Conservation (phyloP, 2,113 vertebrate species). For the Cyanoderma ruficeps region DNA sequence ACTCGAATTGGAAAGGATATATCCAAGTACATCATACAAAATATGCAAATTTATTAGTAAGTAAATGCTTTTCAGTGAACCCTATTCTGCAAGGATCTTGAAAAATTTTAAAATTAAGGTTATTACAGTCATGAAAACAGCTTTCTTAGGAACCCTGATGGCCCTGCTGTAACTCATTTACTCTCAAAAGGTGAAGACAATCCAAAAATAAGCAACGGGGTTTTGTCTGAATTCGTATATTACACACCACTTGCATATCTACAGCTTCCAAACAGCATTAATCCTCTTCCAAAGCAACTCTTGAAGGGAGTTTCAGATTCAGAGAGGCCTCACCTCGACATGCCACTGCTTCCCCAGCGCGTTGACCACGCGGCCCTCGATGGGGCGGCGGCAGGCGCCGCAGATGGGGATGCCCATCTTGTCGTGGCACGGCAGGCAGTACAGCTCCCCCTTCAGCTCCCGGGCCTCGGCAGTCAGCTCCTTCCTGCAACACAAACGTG, state of each 20-base stretch:
- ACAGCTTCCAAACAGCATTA: background rate
- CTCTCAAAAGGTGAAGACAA: background rate
- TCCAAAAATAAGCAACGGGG: fast-evolving
- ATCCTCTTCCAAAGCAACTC: background rate
- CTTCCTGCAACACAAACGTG: constrained; percentile 63
- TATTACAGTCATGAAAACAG: background rate
- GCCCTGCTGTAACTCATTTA: background rate
- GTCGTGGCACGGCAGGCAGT: constrained; percentile 79
- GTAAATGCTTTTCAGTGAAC: background rate
- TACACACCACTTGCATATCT: background rate
- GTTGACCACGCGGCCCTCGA: constrained; percentile 79
- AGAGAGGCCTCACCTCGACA: constrained; percentile 71
- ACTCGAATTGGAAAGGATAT: background rate
- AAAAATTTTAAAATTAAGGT: background rate
- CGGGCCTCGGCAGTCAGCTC: constrained; percentile 78
- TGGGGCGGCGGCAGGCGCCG: constrained; percentile 77
- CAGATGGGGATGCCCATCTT: constrained; percentile 83
- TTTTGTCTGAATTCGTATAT: background rate
- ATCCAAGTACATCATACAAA: background rate
- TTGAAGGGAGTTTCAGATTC: background rate
- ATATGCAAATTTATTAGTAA: background rate
- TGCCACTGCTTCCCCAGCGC: constrained; percentile 82
- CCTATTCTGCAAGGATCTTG: background rate
- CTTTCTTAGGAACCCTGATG: background rate
- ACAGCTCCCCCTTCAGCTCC: constrained; percentile 79